These are phyloP conservation scores for Cavia aperea DNA, from an alignment of 2,113 vertebrate genomes.

Conservation along the genomic window DNA sequence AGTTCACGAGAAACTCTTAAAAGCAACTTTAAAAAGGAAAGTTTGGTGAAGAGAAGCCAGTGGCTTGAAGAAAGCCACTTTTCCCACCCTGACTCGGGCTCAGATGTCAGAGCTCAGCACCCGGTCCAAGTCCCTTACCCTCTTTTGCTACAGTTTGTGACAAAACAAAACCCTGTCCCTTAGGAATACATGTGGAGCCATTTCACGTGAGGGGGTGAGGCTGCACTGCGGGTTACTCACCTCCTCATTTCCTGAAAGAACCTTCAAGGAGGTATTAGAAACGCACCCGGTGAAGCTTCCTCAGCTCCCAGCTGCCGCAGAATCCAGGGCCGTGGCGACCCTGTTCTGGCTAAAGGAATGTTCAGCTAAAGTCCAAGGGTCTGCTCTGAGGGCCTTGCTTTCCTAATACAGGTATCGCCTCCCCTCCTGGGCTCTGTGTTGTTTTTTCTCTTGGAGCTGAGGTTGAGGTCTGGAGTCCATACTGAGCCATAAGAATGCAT, in stretches of 20 bases:
- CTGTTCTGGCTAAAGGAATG: neutral
- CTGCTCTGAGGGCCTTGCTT: neutral
- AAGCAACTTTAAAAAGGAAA: neutral
- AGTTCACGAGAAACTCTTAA: neutral
- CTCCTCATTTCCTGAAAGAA: neutral
- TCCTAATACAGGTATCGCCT: neutral
- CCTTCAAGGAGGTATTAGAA: neutral
- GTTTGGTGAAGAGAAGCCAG: neutral
- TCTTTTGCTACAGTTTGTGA: neutral
- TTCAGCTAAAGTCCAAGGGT: too few species aligned
- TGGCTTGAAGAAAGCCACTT: neutral
- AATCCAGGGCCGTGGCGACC: accelerated
- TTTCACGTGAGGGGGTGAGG: accelerated
- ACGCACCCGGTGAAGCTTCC: neutral
- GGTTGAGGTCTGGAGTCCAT: neutral
- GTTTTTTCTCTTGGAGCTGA: neutral
- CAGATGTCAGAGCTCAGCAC: neutral
- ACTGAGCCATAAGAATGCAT: neutral
- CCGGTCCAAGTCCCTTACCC: neutral
- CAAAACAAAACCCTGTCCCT: too few species aligned
- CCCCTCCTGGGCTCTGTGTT: too few species aligned
- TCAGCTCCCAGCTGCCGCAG: neutral
- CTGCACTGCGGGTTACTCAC: accelerated
- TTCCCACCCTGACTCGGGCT: neutral
- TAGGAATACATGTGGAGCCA: neutral